Conservation (phyloP, 2,113 vertebrate species). For the Pterocles orientalis region DNA sequence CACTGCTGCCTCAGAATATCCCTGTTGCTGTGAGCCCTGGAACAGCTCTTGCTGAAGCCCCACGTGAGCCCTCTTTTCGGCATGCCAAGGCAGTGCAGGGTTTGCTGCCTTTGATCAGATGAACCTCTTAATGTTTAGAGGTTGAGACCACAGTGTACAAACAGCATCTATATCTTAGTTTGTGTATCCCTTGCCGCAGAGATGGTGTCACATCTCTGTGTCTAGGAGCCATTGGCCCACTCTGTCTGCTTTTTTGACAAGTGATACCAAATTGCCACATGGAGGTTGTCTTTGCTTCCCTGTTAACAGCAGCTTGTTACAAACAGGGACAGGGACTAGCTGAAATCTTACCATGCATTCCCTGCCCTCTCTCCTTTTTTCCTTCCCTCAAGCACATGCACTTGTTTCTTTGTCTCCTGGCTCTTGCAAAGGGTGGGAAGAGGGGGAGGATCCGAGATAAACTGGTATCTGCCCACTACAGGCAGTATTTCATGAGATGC, state of each 20-base stretch:
- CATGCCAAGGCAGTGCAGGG: neutral
- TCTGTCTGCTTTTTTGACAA: neutral
- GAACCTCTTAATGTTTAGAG: neutral
- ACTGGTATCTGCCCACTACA: neutral
- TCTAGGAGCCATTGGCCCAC: neutral
- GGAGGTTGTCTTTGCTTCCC: neutral
- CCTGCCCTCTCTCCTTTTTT: neutral
- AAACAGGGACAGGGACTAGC: neutral
- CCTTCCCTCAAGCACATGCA: neutral
- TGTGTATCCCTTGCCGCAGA: neutral
- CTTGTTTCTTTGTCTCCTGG: neutral
- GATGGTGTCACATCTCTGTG: rapidly evolving
- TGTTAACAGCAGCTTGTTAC: neutral
- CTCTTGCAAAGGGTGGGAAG: neutral
- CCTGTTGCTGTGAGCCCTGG: neutral
- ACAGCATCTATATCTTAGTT: neutral
- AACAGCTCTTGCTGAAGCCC: neutral
- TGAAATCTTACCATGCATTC: neutral
- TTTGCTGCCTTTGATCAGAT: neutral
- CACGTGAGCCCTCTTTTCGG: neutral
- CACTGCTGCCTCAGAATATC: neutral
- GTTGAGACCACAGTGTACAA: neutral
- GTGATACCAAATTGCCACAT: neutral
- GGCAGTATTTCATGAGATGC: neutral
- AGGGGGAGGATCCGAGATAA: neutral